Percentiles rank a stretch among this genome's conserved stretches.
Evolutionary conservation across 2,113 vertebrate genomes (phyloP).

Genomic region (Anhinga anhinga): DNA sequence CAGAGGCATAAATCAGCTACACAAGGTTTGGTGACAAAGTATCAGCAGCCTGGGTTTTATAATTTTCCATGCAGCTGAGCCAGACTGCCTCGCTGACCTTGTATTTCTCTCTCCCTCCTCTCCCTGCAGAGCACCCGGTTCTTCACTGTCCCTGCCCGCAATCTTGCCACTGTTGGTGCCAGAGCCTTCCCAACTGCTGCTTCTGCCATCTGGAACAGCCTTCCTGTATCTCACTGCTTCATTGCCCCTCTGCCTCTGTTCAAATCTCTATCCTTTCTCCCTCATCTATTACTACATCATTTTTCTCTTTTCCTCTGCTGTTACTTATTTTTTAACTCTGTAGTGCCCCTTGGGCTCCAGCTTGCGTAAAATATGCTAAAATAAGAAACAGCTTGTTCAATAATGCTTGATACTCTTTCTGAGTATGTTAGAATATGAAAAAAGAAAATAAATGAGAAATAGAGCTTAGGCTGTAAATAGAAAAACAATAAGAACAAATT

Average conservation of each 20-base stretch:
- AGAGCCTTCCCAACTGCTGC: slow-evolving; percentile 48
- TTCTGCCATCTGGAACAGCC: slow-evolving; percentile 60
- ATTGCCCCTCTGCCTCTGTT: slow-evolving; percentile 16
- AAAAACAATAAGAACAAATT: neutral
- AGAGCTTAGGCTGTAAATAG: neutral
- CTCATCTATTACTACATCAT: neutral
- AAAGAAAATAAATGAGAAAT: neutral
- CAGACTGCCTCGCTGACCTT: slow-evolving; percentile 46
- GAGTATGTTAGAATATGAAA: neutral
- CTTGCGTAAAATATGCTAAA: neutral
- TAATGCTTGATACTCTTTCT: neutral
- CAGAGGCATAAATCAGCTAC: neutral
- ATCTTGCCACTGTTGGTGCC: slow-evolving; percentile 43
- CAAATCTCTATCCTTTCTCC: neutral
- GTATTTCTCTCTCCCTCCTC: neutral
- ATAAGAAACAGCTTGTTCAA: neutral
- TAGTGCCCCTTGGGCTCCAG: neutral
- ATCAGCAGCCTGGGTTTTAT: neutral
- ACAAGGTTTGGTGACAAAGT: neutral
- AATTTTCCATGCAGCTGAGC: slow-evolving; percentile 12
- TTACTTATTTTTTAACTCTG: slow-evolving; percentile 24
- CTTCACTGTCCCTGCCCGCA: neutral
- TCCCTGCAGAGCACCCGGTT: neutral
- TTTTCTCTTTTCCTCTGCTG: neutral
- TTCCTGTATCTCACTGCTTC: slow-evolving; percentile 2